Base-by-base conservation (phyloP, 2,888 invertebrate genomes). In the Drosophila emarginata region DNA sequence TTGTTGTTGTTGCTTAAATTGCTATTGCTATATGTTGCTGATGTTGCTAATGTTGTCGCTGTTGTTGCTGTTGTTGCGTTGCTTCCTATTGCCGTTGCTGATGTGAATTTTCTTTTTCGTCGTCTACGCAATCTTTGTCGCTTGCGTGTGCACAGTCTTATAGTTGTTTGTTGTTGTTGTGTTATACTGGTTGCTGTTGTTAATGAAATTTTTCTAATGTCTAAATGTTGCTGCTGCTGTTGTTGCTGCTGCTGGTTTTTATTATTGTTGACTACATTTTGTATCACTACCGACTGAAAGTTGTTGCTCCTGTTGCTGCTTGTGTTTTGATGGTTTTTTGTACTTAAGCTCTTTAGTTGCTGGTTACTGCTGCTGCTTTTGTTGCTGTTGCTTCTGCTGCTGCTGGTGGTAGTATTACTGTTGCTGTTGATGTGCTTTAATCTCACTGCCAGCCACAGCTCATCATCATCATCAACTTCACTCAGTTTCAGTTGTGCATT, bases 61-160 rank as follows among this genome's bases (percentile, higher is more conserved):
- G 45, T 45, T 45, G 45, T 21, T 45, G 45, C 4, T 71, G 74
- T 32, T 57, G 67, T 15, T 76, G 66, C 15, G 71, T 23, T 77
- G 74, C 21, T 71, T 62, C 5, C 15, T 75, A 73, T 11, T 74
- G 74, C 60, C 72, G 70, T 21, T 72, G 72, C 37, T 72, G 74
- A 9, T 72, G 67, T 67, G 70, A 77, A 76, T 83, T 87, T 91
- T 85, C 90, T 84, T 87, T 88, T 89, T 83, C 88, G 89, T 60
- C 89, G 89, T 73, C 90, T 79, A 69, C 90, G 89, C 71, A 89
- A 85, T 76, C 89, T 79, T 84, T 84, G 88, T 78, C 89, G 81
- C 78, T 90, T 90, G 76, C 87, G 83, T 83, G 80, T 79, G 84
- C 83, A 88, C 90, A 90, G 90, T 90, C 90, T 90, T 91, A 89